Evolutionary conservation across 2,888 invertebrate genomes (phyloP), one percentile per base, ranked within the genome.

Genomic region (Mythimna lalbum): DNA sequence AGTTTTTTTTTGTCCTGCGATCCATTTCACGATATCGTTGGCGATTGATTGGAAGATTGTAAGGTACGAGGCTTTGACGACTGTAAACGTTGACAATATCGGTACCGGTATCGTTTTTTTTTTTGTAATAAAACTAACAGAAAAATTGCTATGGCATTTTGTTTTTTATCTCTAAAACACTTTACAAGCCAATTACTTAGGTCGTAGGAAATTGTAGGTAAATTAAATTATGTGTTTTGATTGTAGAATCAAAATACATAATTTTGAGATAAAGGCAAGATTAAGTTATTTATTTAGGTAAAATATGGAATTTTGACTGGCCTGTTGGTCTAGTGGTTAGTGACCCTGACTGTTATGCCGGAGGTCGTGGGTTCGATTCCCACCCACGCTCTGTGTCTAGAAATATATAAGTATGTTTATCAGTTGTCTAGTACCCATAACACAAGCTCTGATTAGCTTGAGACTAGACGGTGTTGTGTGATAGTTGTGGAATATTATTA

Each of bases 31-130:
- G 71, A 66, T 78, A 63, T 76, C 55, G 50, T 14, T 81, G 56
- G 39, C 78, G 77, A 81, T 78, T 81, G 77, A 78, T 76, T 81
- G 76, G 43, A 63, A 70, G 70, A 78, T 78, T 76, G 76, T 52
- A 66, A 69, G 63, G 63, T 68, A 64, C 68, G 65, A 47, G 57
- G 57, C 27, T 73, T 73, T 77, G 78, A 76, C 63, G 19, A 52
- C 47, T 64, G 55, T 36, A 74, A 61, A 74, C 12, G 69, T 57
- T 43, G 49, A 52, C 33, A 64, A 53, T 39, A 36, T 14, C n/a
- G 17, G 43, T 49, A 43, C 53, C 19, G 5, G 39, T 36, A 43
- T 43, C 19, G 43, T 1, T 19, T 43, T 43, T 43, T 43, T 43
- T 65, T 73, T 74, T 68, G 23, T 17, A 49, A 23, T 17, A 10